A percentile compares a stretch with the other conserved stretches of the same genome.
These are phyloP conservation scores for Zaprionus capensis DNA, from an alignment of 1,140 invertebrate species.

Conservation along the genomic window DNA sequence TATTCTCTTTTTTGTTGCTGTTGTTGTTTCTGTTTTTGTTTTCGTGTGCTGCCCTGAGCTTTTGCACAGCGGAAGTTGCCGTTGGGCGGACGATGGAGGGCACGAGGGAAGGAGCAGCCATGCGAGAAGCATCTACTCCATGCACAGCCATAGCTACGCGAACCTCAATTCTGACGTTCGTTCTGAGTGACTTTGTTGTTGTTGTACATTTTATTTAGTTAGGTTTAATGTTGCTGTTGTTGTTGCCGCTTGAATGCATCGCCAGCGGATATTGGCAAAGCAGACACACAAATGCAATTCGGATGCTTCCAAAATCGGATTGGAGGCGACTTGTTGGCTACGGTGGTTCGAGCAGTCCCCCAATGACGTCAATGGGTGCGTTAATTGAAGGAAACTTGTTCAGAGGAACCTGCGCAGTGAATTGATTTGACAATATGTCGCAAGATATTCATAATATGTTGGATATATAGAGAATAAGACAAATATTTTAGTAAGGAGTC, in stretches of 20 bases:
- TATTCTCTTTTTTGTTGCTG: constrained; percentile 30
- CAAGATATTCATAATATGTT: neutral
- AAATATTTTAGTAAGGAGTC: neutral
- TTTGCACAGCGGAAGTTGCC: constrained; percentile 47
- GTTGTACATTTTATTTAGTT: constrained; percentile 19
- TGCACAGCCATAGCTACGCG: constrained; percentile 11
- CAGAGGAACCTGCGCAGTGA: neutral
- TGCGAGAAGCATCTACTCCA: constrained; percentile 36
- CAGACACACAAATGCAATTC: constrained; percentile 33
- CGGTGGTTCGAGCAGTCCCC: neutral
- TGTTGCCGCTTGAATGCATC: constrained; percentile 72
- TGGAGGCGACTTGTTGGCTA: constrained; percentile 29
- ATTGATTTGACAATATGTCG: neutral
- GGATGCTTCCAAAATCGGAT: constrained; percentile 29
- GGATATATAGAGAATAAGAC: too few relatives aligned
- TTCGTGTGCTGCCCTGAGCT: constrained; percentile 25
- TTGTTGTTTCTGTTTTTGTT: constrained; percentile 10
- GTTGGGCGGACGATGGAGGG: neutral
- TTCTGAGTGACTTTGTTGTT: constrained; percentile 30
- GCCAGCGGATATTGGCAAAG: constrained; percentile 67
- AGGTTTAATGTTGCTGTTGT: constrained; percentile 15
- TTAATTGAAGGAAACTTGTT: constrained; percentile 21
- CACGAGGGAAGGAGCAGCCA: constrained; percentile 16
- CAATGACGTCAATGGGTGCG: constrained; percentile 28
- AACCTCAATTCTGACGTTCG: constrained; percentile 26